A percentile compares a stretch with the other conserved stretches of the same genome.
Evolutionary conservation across 30 jellyfish, hydroid and myxozoan genomes (phyloP).

Genomic region (Phacellophora camtschatica): DNA sequence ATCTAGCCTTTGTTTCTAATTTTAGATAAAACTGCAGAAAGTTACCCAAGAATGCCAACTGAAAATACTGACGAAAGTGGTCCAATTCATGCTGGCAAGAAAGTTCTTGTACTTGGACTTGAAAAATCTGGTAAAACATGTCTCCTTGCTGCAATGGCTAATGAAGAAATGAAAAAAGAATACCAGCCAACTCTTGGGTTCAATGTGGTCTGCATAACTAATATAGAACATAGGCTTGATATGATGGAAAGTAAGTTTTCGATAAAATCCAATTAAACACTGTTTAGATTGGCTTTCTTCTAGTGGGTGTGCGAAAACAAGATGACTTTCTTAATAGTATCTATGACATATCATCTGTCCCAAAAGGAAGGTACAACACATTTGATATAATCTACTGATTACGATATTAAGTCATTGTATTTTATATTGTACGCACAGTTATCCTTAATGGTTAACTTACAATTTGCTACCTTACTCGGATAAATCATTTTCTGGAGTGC

Average conservation of each 20-base stretch:
- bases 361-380: too few species aligned
- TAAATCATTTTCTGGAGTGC: too few species aligned
- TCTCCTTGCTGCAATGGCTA: constrained; percentile 49
- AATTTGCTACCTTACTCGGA: too few species aligned
- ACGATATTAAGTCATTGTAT: too few species aligned
- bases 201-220: constrained; percentile 63
- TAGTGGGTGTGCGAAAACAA: too few species aligned
- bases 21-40: neutral
- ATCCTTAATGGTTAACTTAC: too few species aligned
- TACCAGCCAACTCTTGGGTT: constrained; percentile 66
- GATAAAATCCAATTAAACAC: too few species aligned
- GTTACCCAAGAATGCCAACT: neutral
- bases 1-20: neutral
- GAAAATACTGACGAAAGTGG: constrained; percentile 36
- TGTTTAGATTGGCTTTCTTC: too few species aligned
- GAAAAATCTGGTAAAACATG: constrained; percentile 58
- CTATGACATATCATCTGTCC: too few species aligned
- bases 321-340: too few species aligned
- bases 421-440: too few species aligned
- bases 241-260: constrained; percentile 77
- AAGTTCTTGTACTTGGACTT: constrained; percentile 62
- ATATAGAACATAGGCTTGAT: constrained; percentile 16
- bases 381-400: too few species aligned
- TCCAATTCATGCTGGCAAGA: constrained; percentile 13
- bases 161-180: constrained; percentile 31